These are phyloP conservation scores for Glaucidium brasilianum DNA, from an alignment of 2,113 vertebrate species.

Conservation along the genomic window DNA sequence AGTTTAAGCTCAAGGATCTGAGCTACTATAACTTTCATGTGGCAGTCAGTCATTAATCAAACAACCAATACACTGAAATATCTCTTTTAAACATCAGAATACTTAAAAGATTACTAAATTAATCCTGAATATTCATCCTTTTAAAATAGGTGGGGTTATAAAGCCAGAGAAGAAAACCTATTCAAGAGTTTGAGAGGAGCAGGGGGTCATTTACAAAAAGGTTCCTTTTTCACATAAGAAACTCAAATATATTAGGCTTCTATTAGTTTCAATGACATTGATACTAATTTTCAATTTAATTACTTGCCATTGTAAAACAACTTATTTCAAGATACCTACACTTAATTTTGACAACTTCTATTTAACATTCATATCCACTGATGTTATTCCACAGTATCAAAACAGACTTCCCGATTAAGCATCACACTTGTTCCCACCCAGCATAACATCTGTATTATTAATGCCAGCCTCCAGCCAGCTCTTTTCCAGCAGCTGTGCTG, in stretches of 20 bases:
- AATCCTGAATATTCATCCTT: background rate
- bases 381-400: background rate
- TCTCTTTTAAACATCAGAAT: background rate
- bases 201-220: background rate
- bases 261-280: background rate
- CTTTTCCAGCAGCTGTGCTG: constrained; percentile 62
- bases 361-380: background rate
- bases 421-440: background rate
- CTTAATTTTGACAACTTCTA: background rate
- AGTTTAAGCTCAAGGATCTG: background rate
- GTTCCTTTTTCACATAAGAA: background rate
- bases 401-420: constrained; percentile 7
- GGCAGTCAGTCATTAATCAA: background rate
- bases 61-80: background rate
- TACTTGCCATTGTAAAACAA: background rate
- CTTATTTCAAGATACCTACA: background rate
- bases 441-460: constrained; percentile 2
- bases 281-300: background rate
- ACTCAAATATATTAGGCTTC: background rate
- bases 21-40: background rate
- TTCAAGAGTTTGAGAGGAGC: background rate
- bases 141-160: background rate
- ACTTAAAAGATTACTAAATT: background rate
- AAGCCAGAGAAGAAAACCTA: background rate
- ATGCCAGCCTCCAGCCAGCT: constrained; percentile 49